Base-by-base conservation (phyloP, 1,140 invertebrate species). In the Archivesica marissinica region DNA sequence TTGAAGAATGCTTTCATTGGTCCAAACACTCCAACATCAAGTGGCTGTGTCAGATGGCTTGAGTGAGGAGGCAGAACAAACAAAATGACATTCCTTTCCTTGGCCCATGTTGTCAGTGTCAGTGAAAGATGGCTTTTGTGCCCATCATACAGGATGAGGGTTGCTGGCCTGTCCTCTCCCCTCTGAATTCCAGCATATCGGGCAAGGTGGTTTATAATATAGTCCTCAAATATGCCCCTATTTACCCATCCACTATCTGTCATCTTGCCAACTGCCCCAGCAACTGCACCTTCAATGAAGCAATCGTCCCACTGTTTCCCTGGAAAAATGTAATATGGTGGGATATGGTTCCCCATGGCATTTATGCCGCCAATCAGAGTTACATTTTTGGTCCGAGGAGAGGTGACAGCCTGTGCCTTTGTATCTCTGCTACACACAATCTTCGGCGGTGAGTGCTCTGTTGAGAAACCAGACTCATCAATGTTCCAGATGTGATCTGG, bases 121-220 rank as follows among this genome's bases (percentile, higher is more conserved):
- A 86, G 35, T 30, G 30, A 52, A 38, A 81, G 64, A 87, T 87
- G 72, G 30, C 86, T 90, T 28, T 87, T 85, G 84, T 94, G 94
- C 85, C 94, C 94, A 86, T 95, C 94, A 50, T 93, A 86, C 9
- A 95, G 68, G n/a, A 94, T 82, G 20, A 94, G 88, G 23, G 33
- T 35, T 85, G 90, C 35, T 88, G 33, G 35, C 83, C 87, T 74
- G 78, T 76, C 35, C 91, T 88, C 47, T 87, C 52, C 38, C 86
- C 92, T 13, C 3, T 70, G 25, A 25, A 39, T 39, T 23, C 25
- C 25, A 41, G 4, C 13, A 75, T 54, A 17, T 72, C n/a, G 54
- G 0, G 52, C 35, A 77, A 95, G 95, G 88, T 95, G 88, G 68
- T 93, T 54, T 7, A 23, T 77, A 87, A 95, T 88, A 44, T 95